Percentiles rank a stretch among this genome's conserved stretches.
phyloP scores from a whole-genome alignment of 64 coral and sea anemone genomes.

The Montipora capricornis region DNA sequence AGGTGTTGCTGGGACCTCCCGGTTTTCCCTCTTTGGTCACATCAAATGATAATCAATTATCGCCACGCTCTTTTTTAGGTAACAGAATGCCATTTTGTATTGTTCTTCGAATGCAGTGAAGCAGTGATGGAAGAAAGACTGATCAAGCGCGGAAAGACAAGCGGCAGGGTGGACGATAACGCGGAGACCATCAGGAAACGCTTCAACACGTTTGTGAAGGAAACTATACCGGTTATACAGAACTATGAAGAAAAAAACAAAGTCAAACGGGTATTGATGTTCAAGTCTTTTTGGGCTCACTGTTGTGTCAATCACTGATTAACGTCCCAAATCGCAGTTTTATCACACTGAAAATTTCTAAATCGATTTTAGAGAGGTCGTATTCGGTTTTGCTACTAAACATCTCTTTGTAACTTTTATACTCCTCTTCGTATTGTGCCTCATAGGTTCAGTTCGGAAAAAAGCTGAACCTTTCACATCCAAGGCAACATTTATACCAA shows the following conservation, averaged over 20 bases:
- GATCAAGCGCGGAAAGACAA: conserved; percentile 80
- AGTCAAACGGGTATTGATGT: conserved; percentile 77
- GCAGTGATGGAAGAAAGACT: conserved; percentile 82
- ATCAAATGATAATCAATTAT: background rate
- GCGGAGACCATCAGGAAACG: conserved; percentile 81
- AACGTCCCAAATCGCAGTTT: too few relatives aligned
- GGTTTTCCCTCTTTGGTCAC: too few relatives aligned
- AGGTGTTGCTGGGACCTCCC: too few relatives aligned
- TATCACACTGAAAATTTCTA: too few relatives aligned
- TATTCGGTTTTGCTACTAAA: too few relatives aligned
- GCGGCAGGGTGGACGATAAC: conserved; percentile 83
- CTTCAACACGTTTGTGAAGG: conserved; percentile 76
- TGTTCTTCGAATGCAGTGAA: conserved; percentile 84
- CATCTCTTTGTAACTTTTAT: too few relatives aligned
- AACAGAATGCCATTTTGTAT: conserved; percentile 82
- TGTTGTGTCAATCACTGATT: too few relatives aligned
- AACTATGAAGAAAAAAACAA: conserved; percentile 71
- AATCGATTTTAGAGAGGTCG: too few relatives aligned
- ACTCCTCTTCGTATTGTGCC: too few relatives aligned
- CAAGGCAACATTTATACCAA: too few relatives aligned
- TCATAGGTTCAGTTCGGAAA: too few relatives aligned
- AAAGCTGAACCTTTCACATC: too few relatives aligned
- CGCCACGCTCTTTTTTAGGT: conserved; percentile 38
- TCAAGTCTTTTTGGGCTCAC: background rate
- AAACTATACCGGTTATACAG: conserved; percentile 86